Conservation (phyloP, 2,113 vertebrate genomes). For the Colaptes auratus region DNA sequence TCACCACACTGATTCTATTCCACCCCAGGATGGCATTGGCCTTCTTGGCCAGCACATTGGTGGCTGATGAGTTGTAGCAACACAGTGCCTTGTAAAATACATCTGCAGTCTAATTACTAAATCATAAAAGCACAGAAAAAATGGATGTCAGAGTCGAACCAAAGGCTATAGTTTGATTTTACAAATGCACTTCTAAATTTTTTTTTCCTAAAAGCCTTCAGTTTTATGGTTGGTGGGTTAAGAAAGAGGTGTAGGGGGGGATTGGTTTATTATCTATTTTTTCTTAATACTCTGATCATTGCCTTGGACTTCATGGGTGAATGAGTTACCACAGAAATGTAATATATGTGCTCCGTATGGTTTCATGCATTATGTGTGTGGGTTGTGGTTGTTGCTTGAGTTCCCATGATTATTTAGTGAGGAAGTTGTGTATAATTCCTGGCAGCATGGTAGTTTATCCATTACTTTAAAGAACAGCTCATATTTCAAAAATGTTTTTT, state of each 20-base stretch:
- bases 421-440: conserved; percentile 72
- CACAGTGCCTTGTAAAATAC: neutral
- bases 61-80: neutral
- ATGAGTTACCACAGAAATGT: conserved; percentile 38
- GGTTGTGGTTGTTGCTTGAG: conserved; percentile 74
- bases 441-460: conserved; percentile 71
- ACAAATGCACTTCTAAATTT: neutral
- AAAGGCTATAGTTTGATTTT: neutral
- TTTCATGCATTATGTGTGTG: conserved; percentile 62
- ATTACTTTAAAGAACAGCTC: conserved; percentile 74
- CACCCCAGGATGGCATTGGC: too few species aligned
- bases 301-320: neutral
- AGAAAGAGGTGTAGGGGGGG: neutral
- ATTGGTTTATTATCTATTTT: neutral
- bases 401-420: conserved; percentile 78
- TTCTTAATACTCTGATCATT: neutral
- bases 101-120: neutral
- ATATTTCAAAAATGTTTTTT: conserved; percentile 69
- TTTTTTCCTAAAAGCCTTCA: neutral
- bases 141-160: neutral
- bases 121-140: neutral
- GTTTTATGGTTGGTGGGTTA: fast-evolving
- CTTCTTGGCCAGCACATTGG: too few species aligned
- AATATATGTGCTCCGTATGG: conserved; percentile 31
- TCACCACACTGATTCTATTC: too few species aligned